Base-by-base conservation (phyloP, 2,113 vertebrate genomes). In the Daphoenositta chrysoptera region DNA sequence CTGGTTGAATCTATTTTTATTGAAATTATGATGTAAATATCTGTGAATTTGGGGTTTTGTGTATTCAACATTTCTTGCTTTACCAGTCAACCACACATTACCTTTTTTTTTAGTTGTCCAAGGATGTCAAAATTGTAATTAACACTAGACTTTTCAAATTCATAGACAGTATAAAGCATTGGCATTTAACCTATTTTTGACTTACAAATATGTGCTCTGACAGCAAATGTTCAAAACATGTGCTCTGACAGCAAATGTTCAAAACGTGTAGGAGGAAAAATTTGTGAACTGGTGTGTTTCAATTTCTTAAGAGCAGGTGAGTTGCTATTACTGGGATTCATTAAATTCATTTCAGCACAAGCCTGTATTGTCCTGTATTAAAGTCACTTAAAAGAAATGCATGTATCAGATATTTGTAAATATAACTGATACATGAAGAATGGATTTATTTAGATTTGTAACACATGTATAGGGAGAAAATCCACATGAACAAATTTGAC, bases 151-250 rank as follows among this genome's bases (percentile, higher is more conserved):
- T 77, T 47, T 21, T 58, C 50, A 66, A 83, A 72, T 73, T 92
- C 48, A 79, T 26, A 58, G 20, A 30, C 11, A 69, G 9, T 12
- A 45, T 33, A 53, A 85, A 76, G 26, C 0, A 0, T 7, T 69
- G 45, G 15, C 35, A 28, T 94, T 90, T 69, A 64, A 56, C 9
- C 13, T 9, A 3, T 37, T 86, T 64, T 57, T 87, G 28, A 42
- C 23, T 65, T 70, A 72, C 4, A 72, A 12, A 24, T 40, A 18
- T 7, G 20, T 71, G 30, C 17, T 35, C n/a, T 79, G 53, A 53
- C 15, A 56, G 9, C 13, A 14, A 85, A 79, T 28, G 12, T 88
- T 72, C n/a, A 53, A 72, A 69, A 57, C 7, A n/a, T 8, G 22
- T 71, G 30, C 19, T 35, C 33, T 79, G 53, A 51, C 15, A 57